These are phyloP conservation scores for Chaenocephalus aceratus DNA, from an alignment of 2,113 vertebrate species.

Conservation along the genomic window DNA sequence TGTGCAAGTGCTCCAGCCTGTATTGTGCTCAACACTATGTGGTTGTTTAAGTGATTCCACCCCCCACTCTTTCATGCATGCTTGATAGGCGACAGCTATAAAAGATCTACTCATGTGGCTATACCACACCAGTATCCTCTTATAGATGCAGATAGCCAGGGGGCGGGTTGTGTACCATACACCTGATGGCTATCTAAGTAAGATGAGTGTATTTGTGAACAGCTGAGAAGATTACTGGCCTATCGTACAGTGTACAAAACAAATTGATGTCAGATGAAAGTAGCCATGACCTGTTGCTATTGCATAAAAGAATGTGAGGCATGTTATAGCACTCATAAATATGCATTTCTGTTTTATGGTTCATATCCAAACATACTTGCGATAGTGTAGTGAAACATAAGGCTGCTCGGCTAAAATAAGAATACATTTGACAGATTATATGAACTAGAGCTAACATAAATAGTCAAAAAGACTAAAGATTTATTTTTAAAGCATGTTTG, in stretches of 20 bases:
- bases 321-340: conserved; percentile 2
- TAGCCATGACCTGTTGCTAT: not conserved
- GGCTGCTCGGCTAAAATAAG: not conserved
- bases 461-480: not conserved
- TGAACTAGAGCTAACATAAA: not conserved
- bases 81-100: conserved; percentile 25
- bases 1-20: conserved; percentile 2
- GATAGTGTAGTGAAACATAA: not conserved
- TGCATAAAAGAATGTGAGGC: not conserved
- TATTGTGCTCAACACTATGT: conserved; percentile 15
- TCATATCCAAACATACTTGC: not conserved
- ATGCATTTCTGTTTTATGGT: not conserved
- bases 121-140: not conserved
- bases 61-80: conserved; percentile 4
- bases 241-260: not conserved
- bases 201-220: not conserved
- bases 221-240: not conserved
- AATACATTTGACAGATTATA: not conserved
- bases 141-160: conserved; percentile 1
- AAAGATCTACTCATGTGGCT: conserved; percentile 18
- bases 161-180: not conserved
- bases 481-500: not conserved
- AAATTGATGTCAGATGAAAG: not conserved
- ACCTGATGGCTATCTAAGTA: not conserved
- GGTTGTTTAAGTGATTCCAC: conserved; percentile 23